Percentiles rank a stretch among this genome's conserved stretches.
phyloP scores from a whole-genome alignment of 1,140 invertebrate species.

The Drosophila bocki region DNA sequence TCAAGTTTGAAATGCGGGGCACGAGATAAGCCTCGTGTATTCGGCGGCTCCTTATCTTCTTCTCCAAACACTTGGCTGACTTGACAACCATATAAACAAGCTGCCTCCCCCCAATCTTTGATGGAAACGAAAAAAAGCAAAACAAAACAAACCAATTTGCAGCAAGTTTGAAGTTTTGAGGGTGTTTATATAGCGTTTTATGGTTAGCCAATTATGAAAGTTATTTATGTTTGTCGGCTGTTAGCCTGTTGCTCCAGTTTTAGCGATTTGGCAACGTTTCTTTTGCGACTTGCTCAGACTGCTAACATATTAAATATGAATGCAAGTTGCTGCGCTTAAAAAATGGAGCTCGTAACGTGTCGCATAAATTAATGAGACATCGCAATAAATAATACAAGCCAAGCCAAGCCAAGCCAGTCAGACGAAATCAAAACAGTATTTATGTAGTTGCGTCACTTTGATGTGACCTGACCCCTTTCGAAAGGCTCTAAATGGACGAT shows the following conservation, averaged over 20 bases:
- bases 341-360: slow-evolving; percentile 39
- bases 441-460: slow-evolving; percentile 29
- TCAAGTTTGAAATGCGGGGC: slow-evolving; percentile 31
- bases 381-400: slow-evolving; percentile 38
- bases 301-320: slow-evolving; percentile 29
- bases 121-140: background rate
- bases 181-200: slow-evolving; percentile 27
- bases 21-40: slow-evolving; percentile 20
- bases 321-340: slow-evolving; percentile 8
- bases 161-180: background rate
- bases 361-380: slow-evolving; percentile 56
- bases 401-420: background rate
- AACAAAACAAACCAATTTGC: background rate
- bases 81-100: slow-evolving; percentile 33
- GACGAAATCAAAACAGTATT: slow-evolving; percentile 26
- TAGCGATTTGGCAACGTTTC: slow-evolving; percentile 39
- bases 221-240: slow-evolving; percentile 24
- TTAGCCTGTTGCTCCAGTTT: slow-evolving; percentile 32
- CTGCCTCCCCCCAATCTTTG: slow-evolving; percentile 3
- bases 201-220: slow-evolving; percentile 40
- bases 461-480: slow-evolving; percentile 36
- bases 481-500: slow-evolving; percentile 2
- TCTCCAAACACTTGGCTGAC: slow-evolving; percentile 8
- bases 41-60: slow-evolving; percentile 25
- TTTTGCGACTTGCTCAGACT: slow-evolving; percentile 8